Conservation (phyloP, 2,797 vertebrate species). For the Rhincodon typus region DNA sequence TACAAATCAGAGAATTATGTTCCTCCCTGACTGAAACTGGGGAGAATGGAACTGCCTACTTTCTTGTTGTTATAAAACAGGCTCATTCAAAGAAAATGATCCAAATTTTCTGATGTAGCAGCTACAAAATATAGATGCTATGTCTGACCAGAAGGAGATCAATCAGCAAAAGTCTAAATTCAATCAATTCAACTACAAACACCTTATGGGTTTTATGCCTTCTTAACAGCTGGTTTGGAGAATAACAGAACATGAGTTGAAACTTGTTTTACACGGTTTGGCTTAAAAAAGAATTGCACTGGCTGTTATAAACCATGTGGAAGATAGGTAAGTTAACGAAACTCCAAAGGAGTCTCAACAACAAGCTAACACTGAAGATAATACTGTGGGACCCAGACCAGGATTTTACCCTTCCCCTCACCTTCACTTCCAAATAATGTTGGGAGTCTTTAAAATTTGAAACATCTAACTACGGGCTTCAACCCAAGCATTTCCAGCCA, state of each 20-base stretch:
- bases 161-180: background rate
- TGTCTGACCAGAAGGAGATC: background rate
- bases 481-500: background rate
- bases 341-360: background rate
- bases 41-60: conserved; percentile 6
- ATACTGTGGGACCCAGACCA: background rate
- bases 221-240: background rate
- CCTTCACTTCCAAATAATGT: background rate
- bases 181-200: background rate
- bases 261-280: background rate
- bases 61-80: background rate
- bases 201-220: background rate
- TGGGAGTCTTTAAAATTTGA: background rate
- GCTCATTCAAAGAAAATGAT: background rate
- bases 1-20: background rate
- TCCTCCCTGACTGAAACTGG: background rate
- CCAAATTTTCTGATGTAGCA: background rate
- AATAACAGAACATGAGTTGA: no score
- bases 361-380: background rate
- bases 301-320: background rate
- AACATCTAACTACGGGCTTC: background rate
- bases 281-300: background rate
- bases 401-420: background rate
- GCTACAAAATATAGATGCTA: background rate
- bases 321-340: background rate